These are phyloP conservation scores for Rousettus leschenaultii DNA, from an alignment of 2,113 vertebrate genomes.

Conservation along the genomic window DNA sequence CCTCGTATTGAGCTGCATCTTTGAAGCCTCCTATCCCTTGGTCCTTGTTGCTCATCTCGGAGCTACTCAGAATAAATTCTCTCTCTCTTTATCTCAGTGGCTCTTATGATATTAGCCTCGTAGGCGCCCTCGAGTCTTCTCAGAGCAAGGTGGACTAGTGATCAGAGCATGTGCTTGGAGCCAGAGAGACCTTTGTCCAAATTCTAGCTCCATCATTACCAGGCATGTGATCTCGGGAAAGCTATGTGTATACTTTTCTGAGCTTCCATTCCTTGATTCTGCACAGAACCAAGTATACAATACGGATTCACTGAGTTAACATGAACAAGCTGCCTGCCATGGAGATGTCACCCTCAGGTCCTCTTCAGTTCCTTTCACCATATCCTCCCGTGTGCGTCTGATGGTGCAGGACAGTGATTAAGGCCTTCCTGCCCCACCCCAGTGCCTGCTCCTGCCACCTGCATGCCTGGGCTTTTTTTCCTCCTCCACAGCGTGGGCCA, in stretches of 20 bases:
- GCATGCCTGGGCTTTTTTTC: background rate
- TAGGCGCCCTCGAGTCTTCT: background rate
- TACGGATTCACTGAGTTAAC: too few relatives aligned
- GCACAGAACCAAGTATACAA: background rate
- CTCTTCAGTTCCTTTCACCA: background rate
- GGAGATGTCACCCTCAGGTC: background rate
- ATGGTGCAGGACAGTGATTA: background rate
- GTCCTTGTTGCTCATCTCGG: background rate
- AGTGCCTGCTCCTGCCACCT: background rate
- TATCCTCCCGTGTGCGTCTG: accelerated
- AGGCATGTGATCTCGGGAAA: background rate
- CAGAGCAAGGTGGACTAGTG: background rate
- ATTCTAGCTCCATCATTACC: background rate
- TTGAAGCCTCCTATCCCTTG: background rate
- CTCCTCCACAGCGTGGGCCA: background rate
- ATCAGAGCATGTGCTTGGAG: background rate
- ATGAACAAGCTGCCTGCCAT: accelerated
- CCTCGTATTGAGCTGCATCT: background rate
- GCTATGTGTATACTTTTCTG: background rate
- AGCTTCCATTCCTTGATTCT: background rate
- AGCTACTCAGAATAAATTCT: background rate
- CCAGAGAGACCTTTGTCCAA: background rate
- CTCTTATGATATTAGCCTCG: background rate
- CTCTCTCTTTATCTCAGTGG: background rate
- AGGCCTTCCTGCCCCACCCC: background rate